Percentiles rank a stretch among this genome's conserved stretches.
Evolutionary conservation across 2,888 invertebrate genomes (phyloP).

Genomic region (Nemotelus nigrinus): DNA sequence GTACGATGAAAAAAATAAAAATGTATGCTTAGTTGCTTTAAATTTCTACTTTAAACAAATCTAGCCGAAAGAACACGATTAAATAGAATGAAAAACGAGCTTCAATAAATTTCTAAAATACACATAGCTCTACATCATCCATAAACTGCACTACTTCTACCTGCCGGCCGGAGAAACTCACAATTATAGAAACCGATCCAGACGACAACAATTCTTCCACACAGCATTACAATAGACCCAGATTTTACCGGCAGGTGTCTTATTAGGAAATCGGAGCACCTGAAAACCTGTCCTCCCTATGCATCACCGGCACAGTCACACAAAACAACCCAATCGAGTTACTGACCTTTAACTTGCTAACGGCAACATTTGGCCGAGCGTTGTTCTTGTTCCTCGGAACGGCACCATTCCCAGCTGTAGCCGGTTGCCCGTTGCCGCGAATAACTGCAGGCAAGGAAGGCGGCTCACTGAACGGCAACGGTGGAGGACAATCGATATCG

Average conservation of each 20-base stretch:
- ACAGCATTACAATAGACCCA: neutral
- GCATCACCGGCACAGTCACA: neutral
- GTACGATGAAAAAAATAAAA: no score
- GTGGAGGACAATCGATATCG: slow-evolving; percentile 37
- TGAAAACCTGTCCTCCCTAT: slow-evolving; percentile 18
- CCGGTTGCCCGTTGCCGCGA: slow-evolving; percentile 11
- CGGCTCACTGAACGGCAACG: slow-evolving; percentile 45
- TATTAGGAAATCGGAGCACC: slow-evolving; percentile 5
- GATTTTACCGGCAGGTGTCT: neutral
- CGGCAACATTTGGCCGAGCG: neutral
- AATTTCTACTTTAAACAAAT: no score
- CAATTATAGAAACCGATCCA: no score
- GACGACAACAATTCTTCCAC: neutral
- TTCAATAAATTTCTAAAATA: no score
- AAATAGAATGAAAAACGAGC: no score
- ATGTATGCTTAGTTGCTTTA: no score
- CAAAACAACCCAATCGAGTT: neutral
- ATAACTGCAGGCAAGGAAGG: slow-evolving; percentile 23
- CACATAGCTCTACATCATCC: no score
- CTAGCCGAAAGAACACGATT: no score
- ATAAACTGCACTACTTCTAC: no score
- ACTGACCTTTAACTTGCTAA: slow-evolving; percentile 28
- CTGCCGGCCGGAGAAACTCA: no score
- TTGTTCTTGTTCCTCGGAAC: neutral
- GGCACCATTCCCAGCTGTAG: neutral